Evolutionary conservation across 2,888 invertebrate genomes (phyloP).

Genomic region (Stratiomys singularior): DNA sequence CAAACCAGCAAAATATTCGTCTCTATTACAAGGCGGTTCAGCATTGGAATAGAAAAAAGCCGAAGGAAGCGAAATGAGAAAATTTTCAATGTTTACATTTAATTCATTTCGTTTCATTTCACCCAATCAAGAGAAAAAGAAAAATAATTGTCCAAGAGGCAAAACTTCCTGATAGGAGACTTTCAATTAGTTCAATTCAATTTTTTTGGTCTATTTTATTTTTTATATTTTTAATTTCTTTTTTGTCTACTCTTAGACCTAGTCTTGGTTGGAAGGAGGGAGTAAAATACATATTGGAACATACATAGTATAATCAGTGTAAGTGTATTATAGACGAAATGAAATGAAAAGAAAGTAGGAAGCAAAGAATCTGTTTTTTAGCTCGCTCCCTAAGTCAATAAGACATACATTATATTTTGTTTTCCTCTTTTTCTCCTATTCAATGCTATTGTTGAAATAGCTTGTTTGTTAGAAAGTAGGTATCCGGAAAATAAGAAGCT

Average conservation of each 20-base stretch:
- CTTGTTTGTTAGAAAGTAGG: not conserved
- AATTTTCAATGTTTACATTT: not conserved
- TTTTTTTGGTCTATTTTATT: not conserved
- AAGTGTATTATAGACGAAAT: not conserved
- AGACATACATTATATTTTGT: slow-evolving; percentile 8
- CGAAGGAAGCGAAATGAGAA: too few relatives aligned
- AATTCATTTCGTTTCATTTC: slow-evolving; percentile 8
- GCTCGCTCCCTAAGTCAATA: not conserved
- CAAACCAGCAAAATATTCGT: too few relatives aligned
- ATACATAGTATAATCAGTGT: too few relatives aligned
- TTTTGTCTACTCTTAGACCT: too few relatives aligned
- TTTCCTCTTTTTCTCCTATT: not conserved
- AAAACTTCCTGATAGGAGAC: not conserved
- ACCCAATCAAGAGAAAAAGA: not conserved
- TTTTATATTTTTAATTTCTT: too few relatives aligned
- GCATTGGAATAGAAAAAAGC: too few relatives aligned
- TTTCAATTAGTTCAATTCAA: slow-evolving; percentile 6
- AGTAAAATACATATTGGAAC: too few relatives aligned
- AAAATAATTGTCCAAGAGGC: not conserved
- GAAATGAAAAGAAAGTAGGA: not conserved
- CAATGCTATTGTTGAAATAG: not conserved
- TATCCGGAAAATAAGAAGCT: too few relatives aligned
- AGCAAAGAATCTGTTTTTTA: not conserved
- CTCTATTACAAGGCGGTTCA: too few relatives aligned
- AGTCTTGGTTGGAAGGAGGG: too few relatives aligned